Conservation (phyloP, 2,888 invertebrate genomes). For the Blastobasis adustella region DNA sequence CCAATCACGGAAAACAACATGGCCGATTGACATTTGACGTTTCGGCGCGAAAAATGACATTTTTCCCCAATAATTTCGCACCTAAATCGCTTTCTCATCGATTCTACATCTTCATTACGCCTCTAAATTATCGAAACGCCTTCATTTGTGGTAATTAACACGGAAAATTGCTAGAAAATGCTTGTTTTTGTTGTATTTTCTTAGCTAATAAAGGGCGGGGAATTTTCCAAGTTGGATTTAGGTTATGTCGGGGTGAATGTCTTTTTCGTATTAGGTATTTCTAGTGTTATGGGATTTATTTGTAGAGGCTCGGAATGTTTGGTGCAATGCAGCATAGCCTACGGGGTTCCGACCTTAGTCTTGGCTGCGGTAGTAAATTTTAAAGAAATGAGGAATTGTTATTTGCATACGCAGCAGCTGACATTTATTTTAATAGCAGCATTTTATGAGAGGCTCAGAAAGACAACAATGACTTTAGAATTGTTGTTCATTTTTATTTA, state of each 20-base stretch:
- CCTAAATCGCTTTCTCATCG: constrained; percentile 44
- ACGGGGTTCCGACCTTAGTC: constrained; percentile 13
- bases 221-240: no score
- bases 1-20: constrained; percentile 55
- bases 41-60: constrained; percentile 69
- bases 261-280: constrained; percentile 3
- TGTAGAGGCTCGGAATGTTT: constrained; percentile 17
- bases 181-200: no score
- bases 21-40: constrained; percentile 64
- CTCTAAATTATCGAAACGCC: no score
- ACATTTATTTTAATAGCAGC: no score
- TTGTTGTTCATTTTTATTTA: no score
- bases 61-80: constrained; percentile 43
- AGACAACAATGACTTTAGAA: no score
- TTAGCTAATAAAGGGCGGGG: no score
- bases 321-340: constrained; percentile 41
- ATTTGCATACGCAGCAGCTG: no score
- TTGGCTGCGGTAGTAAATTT: constrained; percentile 11
- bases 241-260: constrained; percentile 8
- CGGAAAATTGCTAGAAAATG: no score
- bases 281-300: constrained; percentile 6
- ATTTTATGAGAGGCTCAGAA: no score
- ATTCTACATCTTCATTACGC: constrained; percentile 49
- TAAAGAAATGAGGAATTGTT: no score
- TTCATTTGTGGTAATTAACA: no score